Conservation (phyloP, 2,888 invertebrate genomes). For the Dinocampus coccinellae region DNA sequence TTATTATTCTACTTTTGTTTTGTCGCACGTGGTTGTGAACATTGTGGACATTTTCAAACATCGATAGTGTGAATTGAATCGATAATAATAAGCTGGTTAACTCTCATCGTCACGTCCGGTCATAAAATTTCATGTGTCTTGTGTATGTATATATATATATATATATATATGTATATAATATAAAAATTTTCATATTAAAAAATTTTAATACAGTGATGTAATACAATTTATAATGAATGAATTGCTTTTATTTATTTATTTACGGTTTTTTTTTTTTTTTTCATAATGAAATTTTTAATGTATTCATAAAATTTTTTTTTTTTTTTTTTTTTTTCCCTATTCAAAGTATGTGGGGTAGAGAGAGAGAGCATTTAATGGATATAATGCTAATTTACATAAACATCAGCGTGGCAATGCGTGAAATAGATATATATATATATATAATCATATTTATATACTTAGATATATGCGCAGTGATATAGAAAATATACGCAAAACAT, state of each 20-base stretch:
- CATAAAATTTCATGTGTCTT: slow-evolving; percentile 21
- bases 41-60: not conserved
- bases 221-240: not conserved
- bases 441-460: slow-evolving; percentile 57
- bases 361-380: not conserved
- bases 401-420: slow-evolving; percentile 52
- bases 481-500: slow-evolving; percentile 43
- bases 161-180: not conserved
- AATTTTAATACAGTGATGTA: not conserved
- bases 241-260: no score
- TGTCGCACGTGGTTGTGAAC: not conserved
- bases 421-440: slow-evolving; percentile 55
- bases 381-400: slow-evolving; percentile 46
- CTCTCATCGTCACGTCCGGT: slow-evolving; percentile 63
- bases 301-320: no score
- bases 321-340: not conserved
- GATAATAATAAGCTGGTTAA: slow-evolving; percentile 63
- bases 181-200: not conserved
- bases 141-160: not conserved
- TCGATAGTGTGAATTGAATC: not conserved
- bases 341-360: not conserved
- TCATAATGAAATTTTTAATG: no score
- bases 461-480: slow-evolving; percentile 43
- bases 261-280: not conserved
- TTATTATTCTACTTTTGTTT: no score